These are phyloP conservation scores for Lycopodina hypogea DNA, from an alignment of 37 sponge, comb jelly and placozoan genomes.

Conservation along the genomic window DNA sequence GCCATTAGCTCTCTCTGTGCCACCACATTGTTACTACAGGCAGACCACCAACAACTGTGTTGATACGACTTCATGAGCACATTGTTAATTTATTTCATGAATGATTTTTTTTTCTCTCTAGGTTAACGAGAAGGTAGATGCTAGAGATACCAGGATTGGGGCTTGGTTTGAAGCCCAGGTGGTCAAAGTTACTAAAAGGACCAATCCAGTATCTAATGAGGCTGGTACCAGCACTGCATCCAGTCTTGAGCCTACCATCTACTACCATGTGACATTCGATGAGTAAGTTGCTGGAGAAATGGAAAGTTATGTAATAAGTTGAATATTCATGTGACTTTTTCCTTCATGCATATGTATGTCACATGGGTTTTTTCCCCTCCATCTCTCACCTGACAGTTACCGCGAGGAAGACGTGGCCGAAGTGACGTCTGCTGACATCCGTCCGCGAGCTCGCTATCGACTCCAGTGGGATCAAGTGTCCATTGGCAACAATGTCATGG, in stretches of 20 bases:
- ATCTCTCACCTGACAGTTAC: slow-evolving; percentile 41
- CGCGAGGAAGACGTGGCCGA: slow-evolving; percentile 42
- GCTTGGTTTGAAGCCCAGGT: slow-evolving; percentile 95
- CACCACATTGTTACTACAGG: no score
- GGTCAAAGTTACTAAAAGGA: slow-evolving; percentile 55
- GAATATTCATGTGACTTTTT: not conserved
- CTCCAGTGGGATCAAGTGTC: slow-evolving; percentile 67
- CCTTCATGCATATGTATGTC: not conserved
- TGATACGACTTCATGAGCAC: no score
- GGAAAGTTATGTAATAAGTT: not conserved
- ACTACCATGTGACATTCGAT: slow-evolving; percentile 48
- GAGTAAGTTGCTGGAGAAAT: slow-evolving; percentile 34
- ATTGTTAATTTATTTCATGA: no score
- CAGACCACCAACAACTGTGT: no score
- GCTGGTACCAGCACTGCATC: not conserved
- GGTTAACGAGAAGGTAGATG: slow-evolving; percentile 87
- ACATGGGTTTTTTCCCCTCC: not conserved
- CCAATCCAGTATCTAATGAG: not conserved
- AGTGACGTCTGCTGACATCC: slow-evolving; percentile 33
- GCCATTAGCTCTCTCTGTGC: no score
- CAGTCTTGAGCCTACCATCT: not conserved
- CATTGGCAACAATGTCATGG: slow-evolving; percentile 69
- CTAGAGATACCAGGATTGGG: slow-evolving; percentile 73
- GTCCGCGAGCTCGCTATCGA: slow-evolving; percentile 68
- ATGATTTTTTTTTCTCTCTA: slow-evolving; percentile 18